phyloP scores from a whole-genome alignment of 2,797 vertebrate species.

The Tokudaia tokunoshimensis region DNA sequence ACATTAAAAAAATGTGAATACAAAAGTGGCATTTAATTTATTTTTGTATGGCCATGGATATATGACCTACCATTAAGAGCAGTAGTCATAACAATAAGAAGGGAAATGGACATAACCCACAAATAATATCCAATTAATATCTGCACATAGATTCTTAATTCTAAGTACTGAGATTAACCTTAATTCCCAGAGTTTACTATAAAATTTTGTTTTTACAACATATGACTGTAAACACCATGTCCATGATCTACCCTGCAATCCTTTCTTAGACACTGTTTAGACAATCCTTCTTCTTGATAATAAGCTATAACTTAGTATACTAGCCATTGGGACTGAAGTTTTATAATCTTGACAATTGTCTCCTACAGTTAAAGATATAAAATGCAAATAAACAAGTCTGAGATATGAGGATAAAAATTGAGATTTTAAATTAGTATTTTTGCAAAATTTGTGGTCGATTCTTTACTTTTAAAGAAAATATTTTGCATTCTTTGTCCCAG shows the following conservation, averaged over 20 bases:
- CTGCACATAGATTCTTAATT: background rate
- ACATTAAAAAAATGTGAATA: too few species aligned
- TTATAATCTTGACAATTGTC: background rate
- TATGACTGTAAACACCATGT: background rate
- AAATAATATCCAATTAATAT: background rate
- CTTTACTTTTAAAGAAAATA: constrained; percentile 8
- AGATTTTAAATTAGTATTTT: background rate
- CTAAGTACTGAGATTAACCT: background rate
- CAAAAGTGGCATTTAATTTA: background rate
- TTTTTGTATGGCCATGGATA: background rate
- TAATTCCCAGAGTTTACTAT: background rate
- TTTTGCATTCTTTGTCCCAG: background rate
- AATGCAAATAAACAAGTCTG: background rate
- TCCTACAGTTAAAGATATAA: background rate
- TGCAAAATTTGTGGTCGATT: background rate
- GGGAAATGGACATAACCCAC: too few species aligned
- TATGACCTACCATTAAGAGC: background rate
- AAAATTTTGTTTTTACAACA: background rate
- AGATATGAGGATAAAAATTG: background rate
- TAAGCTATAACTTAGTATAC: background rate
- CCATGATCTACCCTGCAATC: background rate
- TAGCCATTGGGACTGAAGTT: background rate
- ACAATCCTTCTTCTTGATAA: background rate
- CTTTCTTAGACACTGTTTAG: background rate
- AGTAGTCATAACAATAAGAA: too few species aligned